phyloP scores from a whole-genome alignment of 2,113 vertebrate genomes.

The Microcebus tavaratra region DNA sequence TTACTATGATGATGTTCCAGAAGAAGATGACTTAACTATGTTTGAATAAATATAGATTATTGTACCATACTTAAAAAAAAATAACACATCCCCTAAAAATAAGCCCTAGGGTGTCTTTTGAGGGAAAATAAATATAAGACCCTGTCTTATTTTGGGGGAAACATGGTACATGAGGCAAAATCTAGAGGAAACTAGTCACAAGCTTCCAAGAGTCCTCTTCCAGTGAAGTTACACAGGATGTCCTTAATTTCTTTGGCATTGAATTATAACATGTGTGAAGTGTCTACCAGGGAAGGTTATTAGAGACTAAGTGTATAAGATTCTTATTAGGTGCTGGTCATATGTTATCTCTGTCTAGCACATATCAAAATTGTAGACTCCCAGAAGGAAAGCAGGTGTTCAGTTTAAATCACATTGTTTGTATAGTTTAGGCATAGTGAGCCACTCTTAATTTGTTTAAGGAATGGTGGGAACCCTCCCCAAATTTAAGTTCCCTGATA shows the following conservation, averaged over 20 bases:
- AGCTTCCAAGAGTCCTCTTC: not conserved
- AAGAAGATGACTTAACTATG: too few relatives aligned
- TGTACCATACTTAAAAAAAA: too few relatives aligned
- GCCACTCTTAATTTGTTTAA: not conserved
- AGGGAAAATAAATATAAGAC: too few relatives aligned
- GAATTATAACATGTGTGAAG: not conserved
- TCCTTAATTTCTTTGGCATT: not conserved
- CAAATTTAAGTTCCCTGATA: not conserved
- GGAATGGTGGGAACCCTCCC: not conserved
- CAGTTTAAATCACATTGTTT: not conserved
- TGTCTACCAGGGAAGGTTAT: not conserved
- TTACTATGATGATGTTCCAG: too few relatives aligned
- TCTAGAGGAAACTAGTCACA: not conserved
- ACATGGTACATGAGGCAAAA: not conserved
- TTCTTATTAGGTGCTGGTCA: not conserved
- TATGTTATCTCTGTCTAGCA: not conserved
- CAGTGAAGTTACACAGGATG: not conserved
- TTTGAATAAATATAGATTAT: too few relatives aligned
- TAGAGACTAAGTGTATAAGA: not conserved
- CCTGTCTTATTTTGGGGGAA: too few relatives aligned
- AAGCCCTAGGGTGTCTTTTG: too few relatives aligned
- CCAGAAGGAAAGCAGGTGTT: not conserved
- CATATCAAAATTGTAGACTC: not conserved
- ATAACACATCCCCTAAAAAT: too few relatives aligned
- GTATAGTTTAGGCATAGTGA: not conserved